Percentiles rank a stretch among this genome's conserved stretches.
Conservation (phyloP, 1,140 invertebrate genomes). For the Copidosoma floridanum region DNA sequence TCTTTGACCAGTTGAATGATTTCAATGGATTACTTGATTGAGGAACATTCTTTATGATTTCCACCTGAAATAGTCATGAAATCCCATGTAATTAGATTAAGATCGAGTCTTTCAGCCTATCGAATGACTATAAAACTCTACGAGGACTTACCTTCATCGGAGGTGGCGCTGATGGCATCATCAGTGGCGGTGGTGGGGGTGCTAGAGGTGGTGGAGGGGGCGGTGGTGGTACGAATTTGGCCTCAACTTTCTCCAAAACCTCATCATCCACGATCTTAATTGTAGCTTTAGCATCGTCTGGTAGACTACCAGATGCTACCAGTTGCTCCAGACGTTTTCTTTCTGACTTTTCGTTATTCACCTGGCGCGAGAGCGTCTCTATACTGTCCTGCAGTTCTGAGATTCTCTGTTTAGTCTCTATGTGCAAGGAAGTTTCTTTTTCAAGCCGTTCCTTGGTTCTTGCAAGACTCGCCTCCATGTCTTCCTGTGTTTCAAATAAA, state of each 20-base stretch:
- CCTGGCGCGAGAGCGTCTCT: constrained; percentile 58
- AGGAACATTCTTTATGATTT: constrained; percentile 72
- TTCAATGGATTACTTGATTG: constrained; percentile 90
- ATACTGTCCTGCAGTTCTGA: constrained; percentile 63
- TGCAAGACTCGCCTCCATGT: constrained; percentile 78
- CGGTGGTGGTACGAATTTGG: constrained; percentile 52
- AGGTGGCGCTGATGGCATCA: constrained; percentile 60
- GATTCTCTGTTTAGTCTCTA: constrained; percentile 83
- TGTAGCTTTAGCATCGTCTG: constrained; percentile 84
- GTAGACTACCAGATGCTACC: constrained; percentile 83
- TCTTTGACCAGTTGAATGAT: constrained; percentile 96
- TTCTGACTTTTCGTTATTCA: constrained; percentile 81
- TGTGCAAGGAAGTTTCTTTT: constrained; percentile 81
- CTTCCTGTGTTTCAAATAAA: constrained; percentile 62
- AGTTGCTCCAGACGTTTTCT: constrained; percentile 79
- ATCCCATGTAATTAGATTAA: neutral
- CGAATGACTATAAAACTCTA: neutral
- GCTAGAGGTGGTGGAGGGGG: constrained; percentile 64
- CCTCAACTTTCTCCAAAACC: constrained; percentile 48
- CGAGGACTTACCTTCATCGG: constrained; percentile 58
- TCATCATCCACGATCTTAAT: constrained; percentile 58
- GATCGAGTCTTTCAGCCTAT: no score
- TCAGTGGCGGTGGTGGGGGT: constrained; percentile 60
- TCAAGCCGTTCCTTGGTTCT: constrained; percentile 88
- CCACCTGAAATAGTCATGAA: constrained; percentile 35